These are phyloP conservation scores for Calidris pugnax DNA, from an alignment of 2,113 vertebrate genomes.

Conservation along the genomic window DNA sequence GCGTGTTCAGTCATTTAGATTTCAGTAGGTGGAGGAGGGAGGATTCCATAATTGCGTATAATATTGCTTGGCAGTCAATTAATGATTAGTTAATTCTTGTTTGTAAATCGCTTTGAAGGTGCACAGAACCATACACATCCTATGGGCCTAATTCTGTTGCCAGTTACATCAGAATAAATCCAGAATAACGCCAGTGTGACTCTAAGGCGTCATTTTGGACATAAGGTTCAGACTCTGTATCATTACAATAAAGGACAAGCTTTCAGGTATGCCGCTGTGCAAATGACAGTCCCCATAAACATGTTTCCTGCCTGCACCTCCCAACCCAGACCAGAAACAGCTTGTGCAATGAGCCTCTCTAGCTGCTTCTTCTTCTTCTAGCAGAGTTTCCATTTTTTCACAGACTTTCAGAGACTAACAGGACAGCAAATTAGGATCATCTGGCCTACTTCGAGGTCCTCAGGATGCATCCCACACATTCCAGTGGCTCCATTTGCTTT, in stretches of 20 bases:
- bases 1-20: constrained; percentile 64
- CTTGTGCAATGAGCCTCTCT: background rate
- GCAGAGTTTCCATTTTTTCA: background rate
- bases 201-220: background rate
- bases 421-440: background rate
- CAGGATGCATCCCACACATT: background rate
- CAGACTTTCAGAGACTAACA: background rate
- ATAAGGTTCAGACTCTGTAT: background rate
- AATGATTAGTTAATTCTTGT: constrained; percentile 65
- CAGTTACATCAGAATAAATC: constrained; percentile 2
- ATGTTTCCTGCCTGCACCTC: background rate
- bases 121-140: background rate
- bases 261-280: background rate
- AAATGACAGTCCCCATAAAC: background rate
- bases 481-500: background rate
- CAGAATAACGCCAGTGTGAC: background rate
- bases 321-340: background rate
- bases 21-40: constrained; percentile 68
- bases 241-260: background rate
- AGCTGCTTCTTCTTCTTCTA: background rate
- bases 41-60: constrained; percentile 50
- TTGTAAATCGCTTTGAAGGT: constrained; percentile 65
- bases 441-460: background rate
- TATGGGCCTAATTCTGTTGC: background rate
- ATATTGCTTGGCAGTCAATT: constrained; percentile 57